A percentile compares a stretch with the other conserved stretches of the same genome.
phyloP scores from a whole-genome alignment of 1,140 invertebrate species.

The Drosophila mauritiana region DNA sequence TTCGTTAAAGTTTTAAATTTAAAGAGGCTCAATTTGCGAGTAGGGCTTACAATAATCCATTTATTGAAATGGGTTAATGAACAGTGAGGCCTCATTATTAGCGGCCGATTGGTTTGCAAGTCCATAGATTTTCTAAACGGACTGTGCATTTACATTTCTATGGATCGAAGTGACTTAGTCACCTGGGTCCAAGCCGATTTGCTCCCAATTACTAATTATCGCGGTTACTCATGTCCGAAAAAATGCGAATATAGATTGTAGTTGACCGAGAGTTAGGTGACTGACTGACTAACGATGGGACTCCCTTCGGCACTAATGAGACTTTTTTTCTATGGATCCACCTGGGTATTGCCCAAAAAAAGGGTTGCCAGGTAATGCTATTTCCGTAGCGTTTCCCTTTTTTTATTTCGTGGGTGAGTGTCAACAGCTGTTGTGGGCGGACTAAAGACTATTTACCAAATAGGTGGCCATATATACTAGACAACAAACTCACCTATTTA shows the following conservation, averaged over 20 bases:
- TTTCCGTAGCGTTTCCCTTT: conserved; percentile 41
- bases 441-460: conserved; percentile 36
- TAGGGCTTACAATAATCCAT: background rate
- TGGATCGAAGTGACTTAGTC: conserved; percentile 14
- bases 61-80: background rate
- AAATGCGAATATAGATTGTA: conserved; percentile 57
- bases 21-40: too few species aligned
- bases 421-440: conserved; percentile 71
- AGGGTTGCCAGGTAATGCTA: conserved; percentile 53
- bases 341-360: background rate
- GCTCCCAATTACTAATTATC: conserved; percentile 59
- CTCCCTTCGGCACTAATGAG: conserved; percentile 23
- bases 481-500: conserved; percentile 1
- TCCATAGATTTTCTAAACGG: conserved; percentile 3
- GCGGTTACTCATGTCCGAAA: conserved; percentile 56
- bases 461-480: conserved; percentile 10
- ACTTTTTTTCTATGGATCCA: background rate
- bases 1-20: background rate
- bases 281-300: conserved; percentile 50
- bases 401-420: conserved; percentile 29
- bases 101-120: background rate
- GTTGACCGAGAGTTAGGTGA: conserved; percentile 28
- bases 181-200: conserved; percentile 11
- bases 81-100: background rate
- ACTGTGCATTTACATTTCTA: conserved; percentile 4